Conservation (phyloP, 2,888 invertebrate genomes). For the Nymphalis polychloros region DNA sequence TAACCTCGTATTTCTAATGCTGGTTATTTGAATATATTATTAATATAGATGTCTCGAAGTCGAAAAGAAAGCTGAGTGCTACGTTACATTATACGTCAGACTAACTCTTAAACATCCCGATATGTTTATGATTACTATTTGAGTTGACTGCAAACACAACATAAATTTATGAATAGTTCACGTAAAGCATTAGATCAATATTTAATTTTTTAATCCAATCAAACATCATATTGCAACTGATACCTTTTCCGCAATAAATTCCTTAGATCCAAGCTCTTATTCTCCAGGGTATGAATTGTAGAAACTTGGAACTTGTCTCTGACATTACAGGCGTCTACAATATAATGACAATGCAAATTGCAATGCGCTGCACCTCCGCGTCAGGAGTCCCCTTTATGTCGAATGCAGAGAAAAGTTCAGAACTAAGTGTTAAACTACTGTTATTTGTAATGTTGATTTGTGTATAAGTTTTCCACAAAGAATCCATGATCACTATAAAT, state of each 20-base stretch:
- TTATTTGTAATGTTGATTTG: slow-evolving; percentile 33
- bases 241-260: slow-evolving; percentile 34
- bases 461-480: slow-evolving; percentile 19
- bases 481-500: slow-evolving; percentile 9
- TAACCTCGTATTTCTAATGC: not conserved
- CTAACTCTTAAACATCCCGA: too few relatives aligned
- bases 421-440: slow-evolving; percentile 33
- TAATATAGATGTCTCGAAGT: too few relatives aligned
- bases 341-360: slow-evolving; percentile 44
- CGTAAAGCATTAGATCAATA: not conserved
- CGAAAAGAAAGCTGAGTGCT: too few relatives aligned
- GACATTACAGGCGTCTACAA: slow-evolving; percentile 39
- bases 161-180: too few relatives aligned
- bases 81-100: too few relatives aligned
- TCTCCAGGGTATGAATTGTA: slow-evolving; percentile 30
- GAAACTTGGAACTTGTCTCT: slow-evolving; percentile 33
- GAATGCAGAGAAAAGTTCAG: slow-evolving; percentile 34
- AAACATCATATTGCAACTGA: not conserved
- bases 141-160: too few relatives aligned
- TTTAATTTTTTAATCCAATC: not conserved
- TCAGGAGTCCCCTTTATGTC: slow-evolving; percentile 34
- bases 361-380: slow-evolving; percentile 38
- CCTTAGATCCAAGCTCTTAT: slow-evolving; percentile 23
- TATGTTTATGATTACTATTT: too few relatives aligned
- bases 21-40: not conserved